Base-by-base conservation (phyloP, 2,888 invertebrate species). In the Hanleya hanleyi region DNA sequence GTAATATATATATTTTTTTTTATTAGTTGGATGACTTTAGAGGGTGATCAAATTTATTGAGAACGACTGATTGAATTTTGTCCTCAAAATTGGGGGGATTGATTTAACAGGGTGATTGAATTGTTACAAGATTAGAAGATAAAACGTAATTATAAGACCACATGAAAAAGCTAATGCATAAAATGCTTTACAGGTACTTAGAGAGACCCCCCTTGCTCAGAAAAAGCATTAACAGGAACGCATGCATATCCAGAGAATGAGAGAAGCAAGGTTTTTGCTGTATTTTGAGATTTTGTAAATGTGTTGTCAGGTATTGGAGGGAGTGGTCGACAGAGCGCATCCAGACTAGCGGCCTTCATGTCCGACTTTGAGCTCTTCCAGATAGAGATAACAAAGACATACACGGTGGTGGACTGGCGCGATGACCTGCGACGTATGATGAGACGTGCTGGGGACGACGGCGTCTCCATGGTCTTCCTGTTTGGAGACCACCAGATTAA, bases 401-500 rank as follows among this genome's bases (percentile, higher is more conserved):
- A 90, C 81, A 85, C 84, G 37, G 75, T 83, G 41, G 70, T 79
- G 0, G 90, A 90, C 66, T 90, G 90, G 90, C 67, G 88, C 38
- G 90, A 89, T 47, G 90, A 90, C 74, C 77, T 90, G 26, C 77
- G 88, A n/a, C 81, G 77, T 35, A 85, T 90, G 83, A 86, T 90
- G 79, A 71, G 83, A 12, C 77, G 81, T 36, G 88, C 89, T 0
- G 90, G 90, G 6, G 88, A 87, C 61, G 86, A 87, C 26, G 89
- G 89, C 5, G 78, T 85, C 3, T 86, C 88, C 26, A 87, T 81
- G 70, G 90, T 89, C 36, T 90, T 90, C 81, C 77, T 90, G 57
- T 90, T 90, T 78, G 88, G 86, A 0, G 90, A 90, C 72, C 88
- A 90, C 78, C 90, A 90, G 73, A 88, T 90, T 32, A 90, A 90